Base-by-base conservation (phyloP, 2,888 invertebrate species). In the Pristionchus maxplancki region DNA sequence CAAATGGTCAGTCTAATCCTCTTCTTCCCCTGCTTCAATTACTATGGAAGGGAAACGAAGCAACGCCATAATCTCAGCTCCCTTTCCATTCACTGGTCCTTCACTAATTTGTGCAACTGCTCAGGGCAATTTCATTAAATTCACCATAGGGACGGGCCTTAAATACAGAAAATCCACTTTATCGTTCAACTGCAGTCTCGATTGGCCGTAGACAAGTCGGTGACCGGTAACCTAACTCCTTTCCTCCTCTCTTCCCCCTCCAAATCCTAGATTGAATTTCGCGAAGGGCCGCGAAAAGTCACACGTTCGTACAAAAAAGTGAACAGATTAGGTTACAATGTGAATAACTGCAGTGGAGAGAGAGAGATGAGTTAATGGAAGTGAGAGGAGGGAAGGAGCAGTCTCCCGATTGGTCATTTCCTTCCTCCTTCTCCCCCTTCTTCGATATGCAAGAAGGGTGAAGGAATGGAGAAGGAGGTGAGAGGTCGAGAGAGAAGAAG, bases 1-100 rank as follows among this genome's bases (percentile, higher is more conserved):
- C 74, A 74, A 40, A 74, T 74, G 74, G 74, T 74, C 37, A 74
- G 74, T 74, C 37, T 67, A 67, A 67, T 67, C 64, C 64, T 31
- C 20, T 15, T 28, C 34, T 34, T 31, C 31, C 64, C 31, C 31
- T 31, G 1, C 58, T 67, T 31, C 64, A 67, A 67, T 67, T 67
- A 67, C 64, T 17, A 34, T 34, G 31, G 3, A 13, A 34, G 34
- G 31, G 15, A 67, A 67, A 31, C 64, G 13, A 67, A 67, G 34
- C 64, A 58, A 58, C 24, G n/a, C 58, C 24, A 58, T 58, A 58
- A 58, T 67, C 64, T 67, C 64, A 67, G n/a, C n/a, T 24, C 11
- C 11, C 44, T 44, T 44, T 6, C 44, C 44, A 58, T 58, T 58
- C n/a, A n/a, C 58, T 58, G n/a, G 6, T 58, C 58, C 24, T 24